A percentile compares a stretch with the other conserved stretches of the same genome.
These are phyloP conservation scores for Nicator chloris DNA, from an alignment of 2,113 vertebrate species.

Conservation along the genomic window DNA sequence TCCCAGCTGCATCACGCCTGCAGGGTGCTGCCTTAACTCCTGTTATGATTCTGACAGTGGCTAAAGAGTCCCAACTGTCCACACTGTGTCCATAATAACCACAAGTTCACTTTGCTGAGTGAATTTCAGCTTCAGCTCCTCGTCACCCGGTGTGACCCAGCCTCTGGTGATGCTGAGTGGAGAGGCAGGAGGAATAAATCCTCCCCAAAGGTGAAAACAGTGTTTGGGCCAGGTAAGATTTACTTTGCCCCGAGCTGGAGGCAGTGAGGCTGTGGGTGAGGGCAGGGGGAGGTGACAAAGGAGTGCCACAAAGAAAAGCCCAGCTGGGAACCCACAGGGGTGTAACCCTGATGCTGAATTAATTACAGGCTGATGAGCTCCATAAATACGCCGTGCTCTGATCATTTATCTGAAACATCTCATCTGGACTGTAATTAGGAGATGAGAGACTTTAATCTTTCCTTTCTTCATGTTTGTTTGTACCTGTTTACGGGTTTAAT, in stretches of 20 bases:
- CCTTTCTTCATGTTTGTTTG: background rate
- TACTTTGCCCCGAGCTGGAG: background rate
- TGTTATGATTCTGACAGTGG: no score
- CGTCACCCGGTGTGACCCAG: no score
- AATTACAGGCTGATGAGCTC: background rate
- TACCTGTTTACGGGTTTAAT: background rate
- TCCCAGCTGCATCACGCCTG: no score
- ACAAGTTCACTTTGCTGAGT: no score
- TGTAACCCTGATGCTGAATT: background rate
- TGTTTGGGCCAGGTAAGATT: background rate
- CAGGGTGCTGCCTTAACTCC: no score
- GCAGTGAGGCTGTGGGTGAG: background rate
- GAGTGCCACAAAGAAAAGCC: background rate
- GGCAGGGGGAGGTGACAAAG: background rate
- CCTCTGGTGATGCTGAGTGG: background rate
- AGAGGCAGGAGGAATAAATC: background rate
- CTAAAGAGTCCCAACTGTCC: no score
- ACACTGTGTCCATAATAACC: no score
- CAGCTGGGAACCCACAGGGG: rapidly evolving
- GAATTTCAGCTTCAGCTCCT: no score
- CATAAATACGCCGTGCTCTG: background rate
- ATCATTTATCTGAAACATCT: background rate
- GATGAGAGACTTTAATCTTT: background rate
- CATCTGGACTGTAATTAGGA: background rate
- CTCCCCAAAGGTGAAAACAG: background rate